Evolutionary conservation across 2,888 invertebrate species (phyloP).

Genomic region (Andrena minutula): DNA sequence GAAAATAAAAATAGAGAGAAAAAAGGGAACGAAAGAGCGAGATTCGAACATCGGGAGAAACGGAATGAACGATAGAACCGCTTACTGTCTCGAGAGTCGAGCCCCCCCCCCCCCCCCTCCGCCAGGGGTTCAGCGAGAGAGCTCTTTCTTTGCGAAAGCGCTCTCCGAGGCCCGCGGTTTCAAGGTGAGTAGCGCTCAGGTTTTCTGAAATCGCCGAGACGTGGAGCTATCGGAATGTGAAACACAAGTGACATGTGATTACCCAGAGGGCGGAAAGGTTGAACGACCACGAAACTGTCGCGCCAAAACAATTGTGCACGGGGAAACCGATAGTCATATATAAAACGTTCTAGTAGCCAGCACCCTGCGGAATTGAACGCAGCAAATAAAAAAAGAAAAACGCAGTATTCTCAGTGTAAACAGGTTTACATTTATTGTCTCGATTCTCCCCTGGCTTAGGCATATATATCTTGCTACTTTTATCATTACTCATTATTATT

Average conservation of each 20-base stretch:
- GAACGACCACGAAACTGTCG: constrained; percentile 23
- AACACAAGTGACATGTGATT: constrained; percentile 68
- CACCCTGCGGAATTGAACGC: constrained; percentile 81
- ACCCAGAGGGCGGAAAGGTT: constrained; percentile 38
- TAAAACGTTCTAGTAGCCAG: constrained; percentile 82
- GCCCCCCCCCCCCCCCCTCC: too few relatives aligned
- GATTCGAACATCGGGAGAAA: background rate
- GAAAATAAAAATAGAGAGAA: background rate
- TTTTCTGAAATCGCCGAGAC: too few relatives aligned
- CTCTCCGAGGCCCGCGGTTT: background rate
- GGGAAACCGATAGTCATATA: constrained; percentile 76
- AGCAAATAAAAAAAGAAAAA: constrained; percentile 84
- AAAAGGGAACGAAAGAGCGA: background rate
- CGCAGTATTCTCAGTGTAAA: constrained; percentile 84
- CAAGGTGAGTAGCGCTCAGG: too few relatives aligned
- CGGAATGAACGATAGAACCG: too few relatives aligned
- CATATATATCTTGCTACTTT: constrained; percentile 70
- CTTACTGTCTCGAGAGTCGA: too few relatives aligned
- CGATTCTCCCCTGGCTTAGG: constrained; percentile 82
- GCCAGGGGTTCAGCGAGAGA: too few relatives aligned
- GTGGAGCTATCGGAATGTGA: constrained; percentile 52
- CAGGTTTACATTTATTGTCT: constrained; percentile 85
- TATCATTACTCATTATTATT: constrained; percentile 26
- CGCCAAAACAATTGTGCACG: constrained; percentile 45
- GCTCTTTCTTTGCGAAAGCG: background rate